phyloP scores from a whole-genome alignment of 2,888 invertebrate genomes.

The Lottia gigantea region DNA sequence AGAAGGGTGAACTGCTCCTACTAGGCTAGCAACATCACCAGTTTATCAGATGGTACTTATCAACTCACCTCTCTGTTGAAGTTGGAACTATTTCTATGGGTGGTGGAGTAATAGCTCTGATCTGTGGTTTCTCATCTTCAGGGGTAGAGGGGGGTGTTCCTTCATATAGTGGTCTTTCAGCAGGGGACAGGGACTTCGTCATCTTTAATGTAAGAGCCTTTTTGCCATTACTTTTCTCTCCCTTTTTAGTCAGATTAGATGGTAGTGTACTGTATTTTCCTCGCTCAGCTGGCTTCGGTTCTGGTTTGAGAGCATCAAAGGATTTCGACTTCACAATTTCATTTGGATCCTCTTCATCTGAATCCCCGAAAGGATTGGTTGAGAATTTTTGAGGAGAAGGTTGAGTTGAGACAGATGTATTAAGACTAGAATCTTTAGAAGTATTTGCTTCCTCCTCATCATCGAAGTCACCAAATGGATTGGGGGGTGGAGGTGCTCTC shows the following conservation, averaged over 20 bases:
- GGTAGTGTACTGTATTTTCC: constrained; percentile 31
- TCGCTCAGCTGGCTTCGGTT: constrained; percentile 11
- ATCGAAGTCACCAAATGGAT: constrained; percentile 53
- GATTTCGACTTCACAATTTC: constrained; percentile 12
- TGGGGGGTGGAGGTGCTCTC: constrained; percentile 29
- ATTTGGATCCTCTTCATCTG: constrained; percentile 13
- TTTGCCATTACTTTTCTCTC: constrained; percentile 16
- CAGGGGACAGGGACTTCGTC: constrained; percentile 22
- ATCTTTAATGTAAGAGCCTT: constrained; percentile 27
- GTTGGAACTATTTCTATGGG: constrained; percentile 18
- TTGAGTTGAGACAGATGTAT: not conserved
- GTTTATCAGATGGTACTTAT: not conserved
- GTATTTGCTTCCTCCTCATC: constrained; percentile 36
- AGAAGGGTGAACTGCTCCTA: too few relatives aligned
- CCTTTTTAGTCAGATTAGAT: constrained; percentile 22
- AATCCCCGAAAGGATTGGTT: constrained; percentile 22
- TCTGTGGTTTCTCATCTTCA: constrained; percentile 39
- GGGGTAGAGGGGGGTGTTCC: constrained; percentile 60
- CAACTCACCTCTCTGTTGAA: not conserved
- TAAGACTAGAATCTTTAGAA: not conserved
- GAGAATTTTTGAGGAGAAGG: constrained; percentile 1
- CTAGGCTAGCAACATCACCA: too few relatives aligned
- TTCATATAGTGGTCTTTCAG: constrained; percentile 52
- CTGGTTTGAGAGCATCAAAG: constrained; percentile 14
- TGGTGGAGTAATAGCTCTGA: constrained; percentile 56